Conservation (phyloP, 92 coral and sea anemone genomes). For the Diadumene lineata region DNA sequence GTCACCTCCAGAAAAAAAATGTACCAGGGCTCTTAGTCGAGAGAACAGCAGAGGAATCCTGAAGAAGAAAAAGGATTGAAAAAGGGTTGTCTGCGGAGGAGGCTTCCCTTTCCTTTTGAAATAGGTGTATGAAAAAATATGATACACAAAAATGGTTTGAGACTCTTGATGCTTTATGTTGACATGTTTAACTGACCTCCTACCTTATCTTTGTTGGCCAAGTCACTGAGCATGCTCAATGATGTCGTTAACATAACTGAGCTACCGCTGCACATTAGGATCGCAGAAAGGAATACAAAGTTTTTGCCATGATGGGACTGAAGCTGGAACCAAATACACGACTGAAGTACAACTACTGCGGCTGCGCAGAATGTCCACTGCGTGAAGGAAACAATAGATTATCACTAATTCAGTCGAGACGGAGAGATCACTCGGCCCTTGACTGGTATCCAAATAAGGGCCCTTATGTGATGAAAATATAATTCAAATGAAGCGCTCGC, state of each 20-base stretch:
- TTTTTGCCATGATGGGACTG: conserved; percentile 47
- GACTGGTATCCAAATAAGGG: background rate
- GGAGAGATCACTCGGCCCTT: background rate
- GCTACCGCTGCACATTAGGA: conserved; percentile 68
- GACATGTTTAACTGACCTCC: background rate
- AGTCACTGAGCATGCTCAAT: conserved; percentile 64
- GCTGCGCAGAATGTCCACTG: conserved; percentile 76
- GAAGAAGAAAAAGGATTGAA: too few relatives aligned
- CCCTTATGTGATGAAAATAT: too few relatives aligned
- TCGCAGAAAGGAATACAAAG: conserved; percentile 63
- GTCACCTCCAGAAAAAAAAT: too few relatives aligned
- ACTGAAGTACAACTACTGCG: conserved; percentile 42
- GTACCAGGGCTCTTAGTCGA: too few relatives aligned
- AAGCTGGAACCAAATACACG: conserved; percentile 70
- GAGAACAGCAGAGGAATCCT: too few relatives aligned
- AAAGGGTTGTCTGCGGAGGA: too few relatives aligned
- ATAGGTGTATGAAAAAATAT: too few relatives aligned
- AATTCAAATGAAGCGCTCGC: too few relatives aligned
- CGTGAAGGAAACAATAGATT: background rate
- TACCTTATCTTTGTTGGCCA: conserved; percentile 72
- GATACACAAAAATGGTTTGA: too few relatives aligned
- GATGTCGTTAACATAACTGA: conserved; percentile 75
- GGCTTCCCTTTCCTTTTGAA: too few relatives aligned
- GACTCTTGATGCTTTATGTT: too few relatives aligned
- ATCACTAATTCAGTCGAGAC: too few relatives aligned